A percentile compares a stretch with the other conserved stretches of the same genome.
phyloP scores from a whole-genome alignment of 2,797 vertebrate genomes.

The Vultur gryphus region DNA sequence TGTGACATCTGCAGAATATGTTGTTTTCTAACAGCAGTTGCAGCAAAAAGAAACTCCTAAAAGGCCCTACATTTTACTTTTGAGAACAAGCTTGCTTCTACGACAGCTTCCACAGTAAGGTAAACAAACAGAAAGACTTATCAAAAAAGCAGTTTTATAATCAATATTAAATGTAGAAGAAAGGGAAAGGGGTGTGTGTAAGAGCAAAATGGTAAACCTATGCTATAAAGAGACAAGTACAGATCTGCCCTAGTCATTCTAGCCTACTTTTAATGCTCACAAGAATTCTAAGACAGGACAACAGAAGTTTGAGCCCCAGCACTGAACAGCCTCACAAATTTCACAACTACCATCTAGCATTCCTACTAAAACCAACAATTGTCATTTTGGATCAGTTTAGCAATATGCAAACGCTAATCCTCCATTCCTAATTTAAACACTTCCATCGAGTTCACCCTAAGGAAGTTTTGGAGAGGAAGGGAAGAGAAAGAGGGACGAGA shows the following conservation, averaged over 20 bases:
- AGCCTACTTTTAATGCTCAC: neutral
- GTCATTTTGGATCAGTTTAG: neutral
- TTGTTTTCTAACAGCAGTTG: neutral
- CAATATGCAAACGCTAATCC: neutral
- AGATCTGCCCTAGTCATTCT: neutral
- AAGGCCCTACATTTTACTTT: neutral
- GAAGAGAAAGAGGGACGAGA: neutral
- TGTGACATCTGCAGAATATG: neutral
- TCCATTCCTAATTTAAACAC: neutral
- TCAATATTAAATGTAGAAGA: neutral
- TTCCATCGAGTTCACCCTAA: neutral
- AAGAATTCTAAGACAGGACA: neutral
- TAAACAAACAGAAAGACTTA: neutral
- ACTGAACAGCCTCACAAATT: neutral
- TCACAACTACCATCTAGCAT: neutral
- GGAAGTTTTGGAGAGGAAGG: neutral
- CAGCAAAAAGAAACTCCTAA: neutral
- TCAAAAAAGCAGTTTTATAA: neutral
- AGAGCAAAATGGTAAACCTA: neutral
- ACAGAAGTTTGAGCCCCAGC: neutral
- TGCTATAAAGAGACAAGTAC: neutral
- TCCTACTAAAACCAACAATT: neutral
- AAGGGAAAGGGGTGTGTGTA: neutral
- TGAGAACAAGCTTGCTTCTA: neutral
- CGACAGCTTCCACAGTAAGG: neutral